Evolutionary conservation across 2,113 vertebrate genomes (phyloP).

Genomic region (Origma solitaria): DNA sequence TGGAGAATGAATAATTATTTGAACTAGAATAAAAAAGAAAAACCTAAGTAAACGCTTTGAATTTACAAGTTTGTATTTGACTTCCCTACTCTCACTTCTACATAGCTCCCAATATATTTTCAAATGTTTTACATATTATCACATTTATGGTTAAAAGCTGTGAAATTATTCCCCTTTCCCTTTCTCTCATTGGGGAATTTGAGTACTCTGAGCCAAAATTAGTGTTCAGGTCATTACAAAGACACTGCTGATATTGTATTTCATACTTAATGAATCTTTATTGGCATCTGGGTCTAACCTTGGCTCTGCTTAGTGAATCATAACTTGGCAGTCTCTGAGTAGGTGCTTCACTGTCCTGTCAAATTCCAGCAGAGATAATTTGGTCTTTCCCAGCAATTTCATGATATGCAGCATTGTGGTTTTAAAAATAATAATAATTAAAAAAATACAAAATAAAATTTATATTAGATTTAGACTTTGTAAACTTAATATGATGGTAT

Average conservation of each 20-base stretch:
- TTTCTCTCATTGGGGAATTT: constrained; percentile 20
- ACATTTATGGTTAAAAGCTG: not conserved
- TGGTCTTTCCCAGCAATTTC: not conserved
- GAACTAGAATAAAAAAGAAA: not conserved
- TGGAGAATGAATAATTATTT: not conserved
- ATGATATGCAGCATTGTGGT: not conserved
- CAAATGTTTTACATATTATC: not conserved
- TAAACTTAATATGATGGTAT: not conserved
- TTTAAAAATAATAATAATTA: not conserved
- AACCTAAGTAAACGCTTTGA: not conserved
- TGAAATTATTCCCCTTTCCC: not conserved
- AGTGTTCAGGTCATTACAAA: constrained; percentile 67
- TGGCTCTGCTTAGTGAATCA: constrained; percentile 62
- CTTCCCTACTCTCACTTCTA: not conserved
- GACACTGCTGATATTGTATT: constrained; percentile 69
- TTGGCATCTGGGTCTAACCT: constrained; percentile 69
- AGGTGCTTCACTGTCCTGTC: not conserved
- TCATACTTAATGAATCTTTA: constrained; percentile 74
- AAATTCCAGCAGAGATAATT: not conserved
- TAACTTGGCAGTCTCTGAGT: constrained; percentile 26
- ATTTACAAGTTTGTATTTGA: not conserved
- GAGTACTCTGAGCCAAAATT: constrained; percentile 39
- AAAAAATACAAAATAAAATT: not conserved
- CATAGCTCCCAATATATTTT: not conserved
- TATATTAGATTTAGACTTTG: not conserved